Base-by-base conservation (phyloP, 2,113 vertebrate species). In the Ascaphus truei region DNA sequence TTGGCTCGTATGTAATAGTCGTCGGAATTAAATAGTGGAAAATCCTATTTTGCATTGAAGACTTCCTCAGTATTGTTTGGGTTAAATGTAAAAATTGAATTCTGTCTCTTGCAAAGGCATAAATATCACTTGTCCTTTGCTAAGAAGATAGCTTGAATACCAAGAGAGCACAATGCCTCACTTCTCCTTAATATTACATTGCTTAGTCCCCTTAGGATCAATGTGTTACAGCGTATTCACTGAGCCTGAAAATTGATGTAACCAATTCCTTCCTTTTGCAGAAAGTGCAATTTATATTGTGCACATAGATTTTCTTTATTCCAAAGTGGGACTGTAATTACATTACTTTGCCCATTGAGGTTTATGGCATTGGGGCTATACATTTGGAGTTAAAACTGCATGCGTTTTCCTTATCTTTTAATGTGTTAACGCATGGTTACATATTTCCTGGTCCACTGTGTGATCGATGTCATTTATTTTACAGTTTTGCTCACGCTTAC, bases 231-330 rank as follows among this genome's bases (percentile, higher is more conserved):
- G 36, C 25, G 36, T 57, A 58, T 58, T 58, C 64, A 68, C 52
- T 57, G 64, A 68, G 64, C 64, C 41, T 58, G 64, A 68, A 68
- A 68, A 68, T 68, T 68, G 52, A 66, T 55, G 51, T 66, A 66
- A 56, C 63, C 63, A 66, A 55, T 66, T 66, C 63, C 51, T 41
- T 26, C 36, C 30, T 66, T 66, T 34, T 68, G 64, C 64, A 68
- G 64, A 58, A 68, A 68, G 30, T 57, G 52, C 64, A 58, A 68
- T 57, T 57, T 57, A 57, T 68, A 47, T 58, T 47, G 39, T 57
- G 39, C 39, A 68, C 52, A 68, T 48, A 58, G 64, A 58, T 68
- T 57, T 68, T 47, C 36, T 18, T 20, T 55, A 55, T 30, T 55
- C 53, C 64, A 47, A n/a, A 33, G 64, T 33, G 50, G 27, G 16